Evolutionary conservation across 2,797 vertebrate species (phyloP).

Genomic region (Garrulus glandarius): DNA sequence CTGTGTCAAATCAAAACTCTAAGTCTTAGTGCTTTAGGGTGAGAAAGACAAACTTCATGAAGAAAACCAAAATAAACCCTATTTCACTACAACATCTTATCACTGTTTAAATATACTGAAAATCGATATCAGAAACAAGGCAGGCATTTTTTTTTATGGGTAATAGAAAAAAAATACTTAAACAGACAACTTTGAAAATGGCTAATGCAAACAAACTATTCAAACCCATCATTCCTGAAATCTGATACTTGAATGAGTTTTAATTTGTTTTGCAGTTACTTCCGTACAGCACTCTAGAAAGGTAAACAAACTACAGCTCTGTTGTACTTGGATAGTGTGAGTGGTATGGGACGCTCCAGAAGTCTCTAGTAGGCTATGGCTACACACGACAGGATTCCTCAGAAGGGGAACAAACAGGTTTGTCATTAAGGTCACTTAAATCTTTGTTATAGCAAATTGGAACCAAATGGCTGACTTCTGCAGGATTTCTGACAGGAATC

Average conservation of each 20-base stretch:
- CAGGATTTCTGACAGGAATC: conserved; percentile 81
- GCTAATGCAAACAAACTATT: conserved; percentile 53
- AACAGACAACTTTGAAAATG: conserved; percentile 40
- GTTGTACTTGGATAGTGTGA: conserved; percentile 66
- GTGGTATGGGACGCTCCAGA: conserved; percentile 74
- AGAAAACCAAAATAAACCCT: not conserved
- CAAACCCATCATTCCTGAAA: conserved; percentile 26
- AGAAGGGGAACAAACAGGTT: conserved; percentile 79
- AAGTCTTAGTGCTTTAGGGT: conserved; percentile 30
- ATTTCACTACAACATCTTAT: conserved; percentile 52
- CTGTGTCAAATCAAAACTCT: conserved; percentile 22
- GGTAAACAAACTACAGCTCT: conserved; percentile 84
- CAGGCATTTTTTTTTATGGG: conserved; percentile 33
- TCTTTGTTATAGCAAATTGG: conserved; percentile 85
- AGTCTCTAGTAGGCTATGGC: conserved; percentile 75
- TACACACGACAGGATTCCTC: conserved; percentile 74
- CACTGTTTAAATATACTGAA: conserved; percentile 47
- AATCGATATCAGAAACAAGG: conserved; percentile 48
- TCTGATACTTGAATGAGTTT: conserved; percentile 49
- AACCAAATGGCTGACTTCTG: conserved; percentile 83
- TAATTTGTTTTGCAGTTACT: conserved; percentile 62
- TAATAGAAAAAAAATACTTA: not conserved
- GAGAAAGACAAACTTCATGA: conserved; percentile 9
- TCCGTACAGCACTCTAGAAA: conserved; percentile 67
- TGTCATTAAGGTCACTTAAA: conserved; percentile 95